Conservation (phyloP, 2,888 invertebrate species). For the Ophioninae sp. region DNA sequence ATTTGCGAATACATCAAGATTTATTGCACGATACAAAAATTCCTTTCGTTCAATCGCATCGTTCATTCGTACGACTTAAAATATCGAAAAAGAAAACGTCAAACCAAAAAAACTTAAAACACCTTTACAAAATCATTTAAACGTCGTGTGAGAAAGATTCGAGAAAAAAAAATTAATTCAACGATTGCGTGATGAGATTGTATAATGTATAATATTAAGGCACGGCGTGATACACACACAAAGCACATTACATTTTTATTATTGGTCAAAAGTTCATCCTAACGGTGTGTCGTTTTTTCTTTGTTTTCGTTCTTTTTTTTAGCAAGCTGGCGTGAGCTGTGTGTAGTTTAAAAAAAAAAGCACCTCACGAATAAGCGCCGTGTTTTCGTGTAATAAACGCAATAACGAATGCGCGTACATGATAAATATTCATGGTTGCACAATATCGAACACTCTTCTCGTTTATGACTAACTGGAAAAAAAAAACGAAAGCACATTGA, state of each 20-base stretch:
- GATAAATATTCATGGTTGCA: constrained; percentile 44
- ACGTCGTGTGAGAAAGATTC: constrained; percentile 25
- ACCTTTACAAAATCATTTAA: constrained; percentile 3
- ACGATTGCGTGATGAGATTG: constrained; percentile 43
- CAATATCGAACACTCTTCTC: constrained; percentile 30
- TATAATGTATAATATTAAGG: constrained; percentile 43
- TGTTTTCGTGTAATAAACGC: constrained; percentile 36
- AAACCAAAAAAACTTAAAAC: not conserved
- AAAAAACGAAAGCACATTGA: constrained; percentile 50
- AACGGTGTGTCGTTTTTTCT: not conserved
- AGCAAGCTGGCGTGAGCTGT: constrained; percentile 63
- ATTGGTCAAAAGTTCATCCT: constrained; percentile 25
- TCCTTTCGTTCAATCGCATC: constrained; percentile 6
- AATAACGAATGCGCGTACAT: constrained; percentile 10
- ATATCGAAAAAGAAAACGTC: not conserved
- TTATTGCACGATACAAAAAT: constrained; percentile 63
- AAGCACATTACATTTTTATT: constrained; percentile 57
- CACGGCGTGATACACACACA: constrained; percentile 61
- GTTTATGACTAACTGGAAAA: constrained; percentile 5
- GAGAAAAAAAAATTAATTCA: constrained; percentile 25
- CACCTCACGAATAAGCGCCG: constrained; percentile 44
- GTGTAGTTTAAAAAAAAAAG: constrained; percentile 35
- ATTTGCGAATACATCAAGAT: constrained; percentile 63
- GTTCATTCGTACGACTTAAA: constrained; percentile 28
- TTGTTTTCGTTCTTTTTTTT: constrained; percentile 34